Base-by-base conservation (phyloP, 2,113 vertebrate species). In the Bubalus kerabau region DNA sequence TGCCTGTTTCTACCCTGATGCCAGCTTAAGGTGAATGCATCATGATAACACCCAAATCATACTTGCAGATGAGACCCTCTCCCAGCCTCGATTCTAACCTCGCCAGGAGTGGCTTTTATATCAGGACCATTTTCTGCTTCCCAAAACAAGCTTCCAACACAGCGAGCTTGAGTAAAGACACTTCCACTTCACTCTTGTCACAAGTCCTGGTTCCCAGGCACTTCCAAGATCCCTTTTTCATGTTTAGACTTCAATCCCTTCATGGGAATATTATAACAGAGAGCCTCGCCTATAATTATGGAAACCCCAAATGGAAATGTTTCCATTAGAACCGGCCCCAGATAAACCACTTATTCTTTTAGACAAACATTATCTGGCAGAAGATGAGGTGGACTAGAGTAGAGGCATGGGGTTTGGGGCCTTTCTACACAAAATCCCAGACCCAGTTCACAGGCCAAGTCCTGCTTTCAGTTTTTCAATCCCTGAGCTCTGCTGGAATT, bases 221-320 rank as follows among this genome's bases (percentile, higher is more conserved):
- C 74, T 71, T 80, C 60, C 0, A 7, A 87, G 57, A 10, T 43
- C 26, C 30, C 17, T 43, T 52, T 60, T 80, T 74, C 56, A 17
- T 28, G 36, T 85, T 82, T 76, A 7, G 7, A 19, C 52, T 80
- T 89, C 86, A 14, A 4, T 48, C 50, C 30, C 50, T 48, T 17
- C 2, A 8, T 96, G 96, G 67, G 94, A 95, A 94, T 84, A 48
- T 94, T 94, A 89, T 88, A n/a, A 71, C 60, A 78, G 36, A 86
- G 81, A 81, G 60, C 12, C 15, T n/a, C 95, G 80, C 84, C 88
- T 98, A 57, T 92, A 95, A 97, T 94, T 94, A 95, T 24, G 36
- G 62, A 97, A 90, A 91, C 36, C 88, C 60, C 86, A 96, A 83
- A 74, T 28, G 80, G 43, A 91, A 90, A 86, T 91, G 64, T 91